Base-by-base conservation (phyloP, 2,888 invertebrate species). In the Atrina japonica region DNA sequence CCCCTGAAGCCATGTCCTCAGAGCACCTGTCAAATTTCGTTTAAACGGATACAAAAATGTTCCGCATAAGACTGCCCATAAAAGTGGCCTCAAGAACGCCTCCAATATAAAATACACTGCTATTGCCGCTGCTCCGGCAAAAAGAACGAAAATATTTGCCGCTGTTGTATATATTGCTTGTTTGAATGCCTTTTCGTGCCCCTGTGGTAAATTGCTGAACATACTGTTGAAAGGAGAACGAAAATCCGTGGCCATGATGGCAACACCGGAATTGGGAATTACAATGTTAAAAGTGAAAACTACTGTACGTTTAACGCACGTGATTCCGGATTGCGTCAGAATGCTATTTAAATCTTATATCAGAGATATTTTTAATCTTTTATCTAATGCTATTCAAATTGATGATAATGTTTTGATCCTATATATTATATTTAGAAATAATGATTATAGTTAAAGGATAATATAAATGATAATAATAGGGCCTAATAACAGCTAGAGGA, bases 61-160 rank as follows among this genome's bases (percentile, higher is more conserved):
- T n/a, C 99, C 99, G 85, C 97, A 96, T 40, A 99, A 92, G 67
- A 97, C 92, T 0, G 99, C 98, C 99, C 99, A 99, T 81, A 98
- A 93, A 64, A 99, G 91, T 0, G 99, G 98, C 81, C 96, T 95
- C 41, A 99, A 94, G 91, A 98, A 98, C 0, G 97, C 97, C 84
- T 96, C 95, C 35, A 98, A 92, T 50, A 91, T 88, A 75, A 88
- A 89, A 80, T 91, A 91, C 1, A 91, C 89, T 3, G 90, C 89
- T 60, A 90, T 78, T 1, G 84, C 86, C 0, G 89, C 88, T 79
- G 96, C 95, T 75, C 96, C 84, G 11, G 88, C 88, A 59, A 95
- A 73, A 11, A 89, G 73, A n/a, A 96, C 91, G 77, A 96, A 93
- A 82, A 96, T 93, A 65, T 96, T 91, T n/a, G 96, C 96, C 72